Conservation (phyloP, 2,888 invertebrate genomes). For the Tenthredo livida region DNA sequence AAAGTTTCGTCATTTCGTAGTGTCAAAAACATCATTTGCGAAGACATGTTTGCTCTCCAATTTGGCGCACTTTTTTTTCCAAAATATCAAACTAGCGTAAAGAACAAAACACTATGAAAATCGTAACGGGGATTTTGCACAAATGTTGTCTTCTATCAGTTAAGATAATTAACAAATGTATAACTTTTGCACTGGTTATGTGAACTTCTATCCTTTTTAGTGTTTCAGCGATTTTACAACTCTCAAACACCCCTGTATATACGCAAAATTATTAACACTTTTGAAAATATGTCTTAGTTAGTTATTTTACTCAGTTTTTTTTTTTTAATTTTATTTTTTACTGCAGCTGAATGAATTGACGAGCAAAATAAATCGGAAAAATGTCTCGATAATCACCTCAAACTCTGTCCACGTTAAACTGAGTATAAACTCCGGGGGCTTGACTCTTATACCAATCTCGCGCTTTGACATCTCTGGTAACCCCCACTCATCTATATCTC, state of each 20-base stretch:
- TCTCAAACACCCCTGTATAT: not conserved
- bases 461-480: constrained; percentile 38
- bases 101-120: not conserved
- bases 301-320: not conserved
- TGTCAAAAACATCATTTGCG: constrained; percentile 49
- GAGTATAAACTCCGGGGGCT: constrained; percentile 27
- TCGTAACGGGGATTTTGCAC: not conserved
- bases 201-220: not conserved
- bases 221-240: not conserved
- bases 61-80: not conserved
- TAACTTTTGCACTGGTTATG: not conserved
- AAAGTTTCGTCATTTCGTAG: constrained; percentile 45
- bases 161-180: not conserved
- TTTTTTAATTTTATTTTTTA: too few species aligned
- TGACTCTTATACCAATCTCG: constrained; percentile 51
- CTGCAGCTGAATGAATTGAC: too few species aligned
- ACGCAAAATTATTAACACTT: not conserved
- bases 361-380: not conserved
- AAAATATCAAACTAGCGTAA: not conserved
- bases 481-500: not conserved
- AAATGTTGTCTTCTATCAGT: not conserved
- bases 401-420: constrained; percentile 23
- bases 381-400: not conserved
- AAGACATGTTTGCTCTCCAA: not conserved
- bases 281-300: not conserved